Evolutionary conservation across 2,888 invertebrate species (phyloP), one percentile per base, ranked within the genome.

Genomic region (Sesia apiformis): DNA sequence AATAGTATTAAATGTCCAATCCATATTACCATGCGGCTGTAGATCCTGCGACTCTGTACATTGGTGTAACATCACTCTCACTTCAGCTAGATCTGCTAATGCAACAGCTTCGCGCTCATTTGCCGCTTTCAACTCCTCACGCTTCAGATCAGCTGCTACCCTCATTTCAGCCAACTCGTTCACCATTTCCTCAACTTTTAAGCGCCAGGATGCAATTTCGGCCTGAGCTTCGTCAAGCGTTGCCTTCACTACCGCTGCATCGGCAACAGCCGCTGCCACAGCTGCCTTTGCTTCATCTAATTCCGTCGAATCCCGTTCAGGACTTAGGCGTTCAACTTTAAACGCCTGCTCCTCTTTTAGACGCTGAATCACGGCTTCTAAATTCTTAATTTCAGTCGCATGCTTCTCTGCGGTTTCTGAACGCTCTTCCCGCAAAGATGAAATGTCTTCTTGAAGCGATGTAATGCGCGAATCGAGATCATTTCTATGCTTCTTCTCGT

Each of bases 391-490:
- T 64, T 84, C 84, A 38, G 60, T 68, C 0, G 72, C 69, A 58
- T 84, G 81, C 4, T 67, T 73, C 43, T 88, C 89, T 0, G 66
- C 53, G 1, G 74, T 62, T 55, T 84, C 83, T 4, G 76, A 64
- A 4, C 79, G 75, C 55, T 88, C 85, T 56, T 76, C 74, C 2
- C 78, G 74, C 5, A 89, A 61, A 8, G 65, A 60, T 0, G 81
- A 73, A 56, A 88, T 77, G 55, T 90, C 89, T 41, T 90, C 90
- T 62, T 88, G 86, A 3, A 87, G 66, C 5, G 67, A 58, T 39
- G 74, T 58, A 43, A 87, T 68, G 2, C 81, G 78, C n/a, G 71
- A 69, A 53, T 68, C 74, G 3, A 81, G 60, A 43, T 89, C 87
- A 38, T 53, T 70, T 56, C 69, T 74, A 3, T 76, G 70, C 55